phyloP scores from a whole-genome alignment of 2,113 vertebrate genomes.

The Formicarius rufipectus region DNA sequence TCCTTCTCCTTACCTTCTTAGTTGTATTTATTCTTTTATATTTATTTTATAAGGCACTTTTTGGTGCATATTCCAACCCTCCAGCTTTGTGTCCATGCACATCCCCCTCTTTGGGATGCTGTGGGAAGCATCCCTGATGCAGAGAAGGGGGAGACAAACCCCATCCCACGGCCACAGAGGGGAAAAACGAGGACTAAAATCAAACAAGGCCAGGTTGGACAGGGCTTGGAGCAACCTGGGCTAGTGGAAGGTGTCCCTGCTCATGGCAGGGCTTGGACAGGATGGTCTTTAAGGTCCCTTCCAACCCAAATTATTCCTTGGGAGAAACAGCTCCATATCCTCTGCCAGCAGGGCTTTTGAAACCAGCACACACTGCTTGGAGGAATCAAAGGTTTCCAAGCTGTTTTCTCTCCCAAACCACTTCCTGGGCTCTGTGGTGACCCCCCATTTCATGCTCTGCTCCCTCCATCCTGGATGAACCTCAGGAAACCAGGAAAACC shows the following conservation, averaged over 20 bases:
- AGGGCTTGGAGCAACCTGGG: not conserved
- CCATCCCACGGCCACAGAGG: not conserved
- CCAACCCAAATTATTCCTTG: not conserved
- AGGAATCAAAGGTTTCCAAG: accelerated
- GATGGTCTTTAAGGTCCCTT: not conserved
- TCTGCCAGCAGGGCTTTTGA: not conserved
- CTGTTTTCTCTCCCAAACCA: not conserved
- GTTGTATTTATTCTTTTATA: not conserved
- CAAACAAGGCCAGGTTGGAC: not conserved
- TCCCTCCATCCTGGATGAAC: not conserved
- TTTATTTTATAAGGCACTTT: not conserved
- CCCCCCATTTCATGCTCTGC: not conserved
- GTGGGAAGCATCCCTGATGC: not conserved
- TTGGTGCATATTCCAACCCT: not conserved
- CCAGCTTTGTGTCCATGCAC: not conserved
- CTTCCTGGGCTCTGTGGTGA: not conserved
- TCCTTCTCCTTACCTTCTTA: constrained; percentile 1
- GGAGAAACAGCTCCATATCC: not conserved
- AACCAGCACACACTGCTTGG: not conserved
- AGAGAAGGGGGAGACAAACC: not conserved
- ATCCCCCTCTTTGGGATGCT: not conserved
- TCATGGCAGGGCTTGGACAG: not conserved
- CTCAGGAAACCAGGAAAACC: not conserved
- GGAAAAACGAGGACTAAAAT: not conserved
- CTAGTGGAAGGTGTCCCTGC: not conserved